Conservation (phyloP, 2,113 vertebrate genomes). For the Brevimyrus niger region DNA sequence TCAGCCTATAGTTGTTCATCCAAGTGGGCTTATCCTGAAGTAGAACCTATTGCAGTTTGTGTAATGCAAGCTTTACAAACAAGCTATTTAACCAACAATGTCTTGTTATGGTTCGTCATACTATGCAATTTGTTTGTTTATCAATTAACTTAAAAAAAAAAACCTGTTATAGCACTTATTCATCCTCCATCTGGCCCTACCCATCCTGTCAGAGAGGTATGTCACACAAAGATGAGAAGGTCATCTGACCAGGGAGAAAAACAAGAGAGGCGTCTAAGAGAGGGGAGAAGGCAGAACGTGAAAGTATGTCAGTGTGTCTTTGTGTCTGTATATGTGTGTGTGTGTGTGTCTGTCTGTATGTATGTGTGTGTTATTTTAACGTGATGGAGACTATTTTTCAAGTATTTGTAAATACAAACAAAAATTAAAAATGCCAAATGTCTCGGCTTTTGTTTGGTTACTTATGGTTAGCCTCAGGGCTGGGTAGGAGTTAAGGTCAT, state of each 20-base stretch:
- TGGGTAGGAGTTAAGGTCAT: too few relatives aligned
- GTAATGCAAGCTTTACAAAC: neutral
- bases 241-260: neutral
- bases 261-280: neutral
- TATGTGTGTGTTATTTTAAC: neutral
- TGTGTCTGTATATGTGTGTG: too few relatives aligned
- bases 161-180: neutral
- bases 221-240: neutral
- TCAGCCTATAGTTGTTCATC: slow-evolving; percentile 12
- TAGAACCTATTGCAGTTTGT: neutral
- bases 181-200: neutral
- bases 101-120: neutral
- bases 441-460: too few relatives aligned
- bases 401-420: too few relatives aligned
- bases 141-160: neutral
- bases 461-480: too few relatives aligned
- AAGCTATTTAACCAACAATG: neutral
- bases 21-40: neutral
- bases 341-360: neutral
- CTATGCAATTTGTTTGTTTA: neutral
- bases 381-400: too few relatives aligned
- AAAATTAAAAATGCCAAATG: too few relatives aligned
- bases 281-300: neutral
- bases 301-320: neutral
- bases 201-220: neutral